A percentile compares a stretch with the other conserved stretches of the same genome.
These are phyloP conservation scores for Gymnocheta viridis DNA, from an alignment of 2,888 invertebrate genomes.

Conservation along the genomic window DNA sequence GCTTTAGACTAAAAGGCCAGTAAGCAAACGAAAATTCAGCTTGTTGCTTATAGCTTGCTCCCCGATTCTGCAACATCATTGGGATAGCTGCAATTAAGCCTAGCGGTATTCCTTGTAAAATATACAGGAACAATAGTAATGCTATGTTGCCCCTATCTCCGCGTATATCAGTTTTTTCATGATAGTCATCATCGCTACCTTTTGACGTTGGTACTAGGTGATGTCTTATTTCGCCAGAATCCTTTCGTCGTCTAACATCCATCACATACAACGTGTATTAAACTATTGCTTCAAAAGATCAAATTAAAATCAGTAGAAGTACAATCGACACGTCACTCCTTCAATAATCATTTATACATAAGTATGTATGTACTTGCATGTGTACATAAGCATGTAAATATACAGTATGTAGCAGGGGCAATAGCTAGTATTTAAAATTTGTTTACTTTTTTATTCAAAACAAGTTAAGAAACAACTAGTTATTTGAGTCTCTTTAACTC, in stretches of 20 bases:
- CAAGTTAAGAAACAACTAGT: background rate
- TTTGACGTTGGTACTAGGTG: conserved; percentile 39
- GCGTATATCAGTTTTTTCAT: conserved; percentile 83
- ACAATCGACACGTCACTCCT: conserved; percentile 65
- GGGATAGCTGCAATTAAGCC: conserved; percentile 97
- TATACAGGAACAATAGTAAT: conserved; percentile 94
- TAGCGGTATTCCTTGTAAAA: conserved; percentile 97
- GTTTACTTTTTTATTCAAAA: background rate
- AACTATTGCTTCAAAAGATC: background rate
- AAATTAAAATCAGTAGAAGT: conserved; percentile 7
- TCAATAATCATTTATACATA: conserved; percentile 14
- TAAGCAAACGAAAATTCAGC: conserved; percentile 96
- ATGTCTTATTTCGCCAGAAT: conserved; percentile 48
- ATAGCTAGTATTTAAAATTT: background rate
- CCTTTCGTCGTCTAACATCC: conserved; percentile 68
- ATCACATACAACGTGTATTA: conserved; percentile 6
- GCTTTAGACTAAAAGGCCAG: conserved; percentile 96
- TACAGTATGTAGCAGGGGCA: background rate
- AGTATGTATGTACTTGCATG: background rate
- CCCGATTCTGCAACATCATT: conserved; percentile 95
- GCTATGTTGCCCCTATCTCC: conserved; percentile 92
- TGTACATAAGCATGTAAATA: background rate
- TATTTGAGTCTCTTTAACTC: background rate
- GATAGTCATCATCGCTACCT: conserved; percentile 69
- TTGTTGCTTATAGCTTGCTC: conserved; percentile 97